A percentile compares a stretch with the other conserved stretches of the same genome.
These are phyloP conservation scores for Hypothenemus hampei DNA, from an alignment of 1,140 invertebrate species.

Conservation along the genomic window DNA sequence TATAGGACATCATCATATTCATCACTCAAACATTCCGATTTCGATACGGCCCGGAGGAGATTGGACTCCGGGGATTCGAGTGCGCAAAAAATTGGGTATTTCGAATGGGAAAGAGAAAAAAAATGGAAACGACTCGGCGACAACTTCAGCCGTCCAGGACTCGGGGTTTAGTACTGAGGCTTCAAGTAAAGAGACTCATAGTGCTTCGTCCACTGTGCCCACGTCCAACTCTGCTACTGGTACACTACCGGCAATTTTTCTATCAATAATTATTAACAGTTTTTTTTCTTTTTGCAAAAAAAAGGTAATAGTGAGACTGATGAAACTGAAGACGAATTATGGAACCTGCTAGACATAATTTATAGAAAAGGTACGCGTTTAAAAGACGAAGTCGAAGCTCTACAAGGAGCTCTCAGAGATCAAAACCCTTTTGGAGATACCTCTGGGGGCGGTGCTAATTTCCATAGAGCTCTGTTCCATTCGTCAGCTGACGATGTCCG, in stretches of 20 bases:
- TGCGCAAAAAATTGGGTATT: slow-evolving; percentile 60
- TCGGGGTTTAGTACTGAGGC: slow-evolving; percentile 82
- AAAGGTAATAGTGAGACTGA: slow-evolving; percentile 36
- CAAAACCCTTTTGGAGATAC: slow-evolving; percentile 48
- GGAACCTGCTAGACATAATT: slow-evolving; percentile 79
- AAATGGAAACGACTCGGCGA: slow-evolving; percentile 54
- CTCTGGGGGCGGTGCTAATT: slow-evolving; percentile 48
- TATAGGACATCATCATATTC: slow-evolving; percentile 22
- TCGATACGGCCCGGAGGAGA: slow-evolving; percentile 60
- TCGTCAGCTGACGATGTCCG: slow-evolving; percentile 47
- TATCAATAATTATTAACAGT: neutral
- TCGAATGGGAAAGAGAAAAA: slow-evolving; percentile 54
- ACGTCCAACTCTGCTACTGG: slow-evolving; percentile 47
- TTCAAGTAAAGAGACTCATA: slow-evolving; percentile 69
- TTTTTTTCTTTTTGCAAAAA: neutral
- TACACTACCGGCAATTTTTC: slow-evolving; percentile 19
- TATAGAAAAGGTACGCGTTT: slow-evolving; percentile 71
- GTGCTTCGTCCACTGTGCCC: slow-evolving; percentile 51
- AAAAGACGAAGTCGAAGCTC: slow-evolving; percentile 65
- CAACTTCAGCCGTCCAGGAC: slow-evolving; percentile 62
- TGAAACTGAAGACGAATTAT: slow-evolving; percentile 73
- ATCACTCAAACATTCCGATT: slow-evolving; percentile 40
- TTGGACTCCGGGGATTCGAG: slow-evolving; percentile 68
- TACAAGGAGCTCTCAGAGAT: slow-evolving; percentile 48
- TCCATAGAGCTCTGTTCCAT: slow-evolving; percentile 47